phyloP scores from a whole-genome alignment of 2,113 vertebrate genomes.

The Poeciliopsis occidentalis region DNA sequence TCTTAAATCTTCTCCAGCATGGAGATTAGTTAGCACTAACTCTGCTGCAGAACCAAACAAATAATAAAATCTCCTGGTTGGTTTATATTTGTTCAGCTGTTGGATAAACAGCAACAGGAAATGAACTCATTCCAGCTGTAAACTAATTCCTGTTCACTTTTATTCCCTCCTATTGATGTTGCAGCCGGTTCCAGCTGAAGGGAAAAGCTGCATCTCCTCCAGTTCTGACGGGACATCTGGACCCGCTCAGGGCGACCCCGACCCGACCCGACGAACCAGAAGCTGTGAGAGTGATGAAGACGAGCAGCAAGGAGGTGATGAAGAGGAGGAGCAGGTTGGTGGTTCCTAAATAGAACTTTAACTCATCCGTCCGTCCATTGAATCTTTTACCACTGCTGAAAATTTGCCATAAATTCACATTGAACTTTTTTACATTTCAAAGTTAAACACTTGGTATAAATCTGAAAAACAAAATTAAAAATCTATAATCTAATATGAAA shows the following conservation, averaged over 20 bases:
- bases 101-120: background rate
- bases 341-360: no score
- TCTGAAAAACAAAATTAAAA: no score
- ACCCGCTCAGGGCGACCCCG: background rate
- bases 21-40: no score
- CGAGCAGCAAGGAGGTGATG: background rate
- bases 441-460: background rate
- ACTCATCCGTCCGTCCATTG: background rate
- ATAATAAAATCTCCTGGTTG: background rate
- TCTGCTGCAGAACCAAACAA: background rate
- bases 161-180: background rate
- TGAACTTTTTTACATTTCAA: background rate
- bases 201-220: slow-evolving; percentile 3
- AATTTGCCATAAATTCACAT: background rate
- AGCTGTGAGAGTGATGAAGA: background rate
- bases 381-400: background rate
- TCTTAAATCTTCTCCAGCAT: background rate
- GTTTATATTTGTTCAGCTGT: background rate
- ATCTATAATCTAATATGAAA: background rate
- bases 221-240: slow-evolving; percentile 8
- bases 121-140: background rate
- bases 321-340: slow-evolving; percentile 42
- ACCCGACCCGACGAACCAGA: slow-evolving; percentile 4
- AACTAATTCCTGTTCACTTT: background rate
- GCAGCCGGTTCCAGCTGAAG: slow-evolving; percentile 2